phyloP scores from a whole-genome alignment of 1,140 invertebrate species.

The Brachionus manjavacas region DNA sequence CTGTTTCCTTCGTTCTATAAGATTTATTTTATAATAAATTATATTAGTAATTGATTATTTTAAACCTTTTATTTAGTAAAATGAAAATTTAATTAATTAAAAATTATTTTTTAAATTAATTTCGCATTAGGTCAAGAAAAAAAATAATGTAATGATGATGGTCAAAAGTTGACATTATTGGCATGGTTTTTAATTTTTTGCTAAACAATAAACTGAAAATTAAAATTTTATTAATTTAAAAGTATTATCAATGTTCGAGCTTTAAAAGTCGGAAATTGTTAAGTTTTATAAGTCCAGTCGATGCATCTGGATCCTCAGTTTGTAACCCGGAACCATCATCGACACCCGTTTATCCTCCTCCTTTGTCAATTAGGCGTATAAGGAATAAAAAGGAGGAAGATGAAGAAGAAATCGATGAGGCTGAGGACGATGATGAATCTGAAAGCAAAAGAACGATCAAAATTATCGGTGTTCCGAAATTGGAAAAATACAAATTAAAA shows the following conservation, averaged over 20 bases:
- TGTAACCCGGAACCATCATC: slow-evolving; percentile 44
- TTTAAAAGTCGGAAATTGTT: background rate
- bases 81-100: background rate
- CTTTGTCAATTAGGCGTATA: slow-evolving; percentile 37
- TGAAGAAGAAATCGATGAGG: slow-evolving; percentile 46
- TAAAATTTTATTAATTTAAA: slow-evolving; percentile 4
- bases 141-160: background rate
- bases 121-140: background rate
- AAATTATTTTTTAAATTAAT: background rate
- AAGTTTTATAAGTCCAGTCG: slow-evolving; percentile 47
- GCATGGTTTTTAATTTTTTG: background rate
- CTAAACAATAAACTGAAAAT: background rate
- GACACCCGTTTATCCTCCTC: background rate
- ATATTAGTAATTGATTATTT: no score
- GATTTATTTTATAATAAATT: no score
- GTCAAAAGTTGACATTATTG: background rate
- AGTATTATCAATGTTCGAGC: background rate
- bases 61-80: no score
- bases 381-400: slow-evolving; percentile 47
- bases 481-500: slow-evolving; percentile 14
- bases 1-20: no score
- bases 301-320: slow-evolving; percentile 46
- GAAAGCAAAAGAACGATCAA: background rate
- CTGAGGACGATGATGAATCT: background rate
- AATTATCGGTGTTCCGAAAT: background rate